A percentile compares a stretch with the other conserved stretches of the same genome.
phyloP scores from a whole-genome alignment of 2,888 invertebrate species.

The Acrobasis consociella region DNA sequence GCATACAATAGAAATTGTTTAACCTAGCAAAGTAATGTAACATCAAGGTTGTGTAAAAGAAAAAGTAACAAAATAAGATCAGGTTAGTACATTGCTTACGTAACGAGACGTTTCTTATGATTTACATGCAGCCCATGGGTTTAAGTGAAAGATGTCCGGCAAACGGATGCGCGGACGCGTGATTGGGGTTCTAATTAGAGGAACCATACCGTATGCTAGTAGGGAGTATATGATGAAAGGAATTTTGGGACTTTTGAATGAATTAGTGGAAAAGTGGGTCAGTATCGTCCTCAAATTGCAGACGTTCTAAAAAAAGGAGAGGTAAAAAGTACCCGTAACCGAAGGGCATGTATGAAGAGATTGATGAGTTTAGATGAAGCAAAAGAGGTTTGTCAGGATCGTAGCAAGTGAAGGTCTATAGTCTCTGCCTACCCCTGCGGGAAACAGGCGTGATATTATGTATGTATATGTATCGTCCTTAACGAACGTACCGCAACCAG shows the following conservation, averaged over 20 bases:
- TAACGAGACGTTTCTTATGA: constrained; percentile 68
- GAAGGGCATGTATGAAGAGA: too few species aligned
- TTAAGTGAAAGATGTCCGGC: constrained; percentile 75
- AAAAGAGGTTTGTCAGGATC: too few species aligned
- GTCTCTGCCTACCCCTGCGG: too few species aligned
- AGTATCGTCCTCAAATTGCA: too few species aligned
- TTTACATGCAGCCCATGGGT: constrained; percentile 61
- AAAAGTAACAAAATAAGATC: constrained; percentile 61
- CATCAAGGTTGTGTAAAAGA: constrained; percentile 54
- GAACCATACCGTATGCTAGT: constrained; percentile 28
- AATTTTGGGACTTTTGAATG: constrained; percentile 26
- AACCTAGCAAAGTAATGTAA: constrained; percentile 16
- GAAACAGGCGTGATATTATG: too few species aligned
- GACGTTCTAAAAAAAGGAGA: too few species aligned
- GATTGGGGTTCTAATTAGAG: constrained; percentile 38
- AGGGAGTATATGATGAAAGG: constrained; percentile 28
- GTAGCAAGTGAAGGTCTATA: too few species aligned
- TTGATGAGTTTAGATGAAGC: too few species aligned
- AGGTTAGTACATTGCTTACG: constrained; percentile 61
- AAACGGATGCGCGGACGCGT: constrained; percentile 69
- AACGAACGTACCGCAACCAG: too few species aligned
- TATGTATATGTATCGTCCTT: too few species aligned
- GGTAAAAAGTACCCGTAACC: too few species aligned
- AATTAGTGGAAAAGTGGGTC: too few species aligned
- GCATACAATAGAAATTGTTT: background rate